Evolutionary conservation across 1,140 invertebrate genomes (phyloP), one percentile per base, ranked within the genome.

Genomic region (Drosophila oshimai): DNA sequence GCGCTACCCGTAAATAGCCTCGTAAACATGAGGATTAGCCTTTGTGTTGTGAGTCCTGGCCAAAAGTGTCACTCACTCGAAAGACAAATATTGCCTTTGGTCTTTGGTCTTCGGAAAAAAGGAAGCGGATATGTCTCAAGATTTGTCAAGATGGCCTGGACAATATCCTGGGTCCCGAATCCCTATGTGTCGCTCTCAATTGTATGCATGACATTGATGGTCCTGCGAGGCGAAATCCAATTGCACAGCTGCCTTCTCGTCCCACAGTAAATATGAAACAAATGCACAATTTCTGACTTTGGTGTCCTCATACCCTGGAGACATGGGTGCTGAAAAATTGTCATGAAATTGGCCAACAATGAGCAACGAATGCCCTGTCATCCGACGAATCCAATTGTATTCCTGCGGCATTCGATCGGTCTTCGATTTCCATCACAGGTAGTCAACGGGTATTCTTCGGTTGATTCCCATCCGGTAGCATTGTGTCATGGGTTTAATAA

Each of bases 131-230:
- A 74, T 86, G 81, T 76, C 76, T 76, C 76, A 87, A 86, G 76
- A 83, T 78, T 81, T 74, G 36, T 78, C 76, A 33, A n/a, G n/a
- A 65, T 65, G 64, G 47, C 53, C 37, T 42, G 26, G 4, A 20
- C 46, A 62, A 51, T 65, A 86, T 80, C 76, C 81, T 80, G 75
- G 81, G n/a, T n/a, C 77, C 37, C 9, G 31, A 76, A 81, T 86
- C 75, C 75, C 58, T 81, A 87, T 86, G 72, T 87, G 80, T 87
- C 81, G 79, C 75, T 73, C 76, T 65, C 68, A 87, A 86, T 87
- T 86, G 81, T 86, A 86, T 86, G 76, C 81, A 86, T 61, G 81
- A 87, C 81, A 87, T 80, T 87, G 81, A 86, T 81, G 80, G 39
- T 60, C 68, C 44, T 69, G 6, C 46, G 33, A 20, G 17, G 4